These are phyloP conservation scores for Ophion obscuratus DNA, from an alignment of 2,888 invertebrate genomes.

Conservation along the genomic window DNA sequence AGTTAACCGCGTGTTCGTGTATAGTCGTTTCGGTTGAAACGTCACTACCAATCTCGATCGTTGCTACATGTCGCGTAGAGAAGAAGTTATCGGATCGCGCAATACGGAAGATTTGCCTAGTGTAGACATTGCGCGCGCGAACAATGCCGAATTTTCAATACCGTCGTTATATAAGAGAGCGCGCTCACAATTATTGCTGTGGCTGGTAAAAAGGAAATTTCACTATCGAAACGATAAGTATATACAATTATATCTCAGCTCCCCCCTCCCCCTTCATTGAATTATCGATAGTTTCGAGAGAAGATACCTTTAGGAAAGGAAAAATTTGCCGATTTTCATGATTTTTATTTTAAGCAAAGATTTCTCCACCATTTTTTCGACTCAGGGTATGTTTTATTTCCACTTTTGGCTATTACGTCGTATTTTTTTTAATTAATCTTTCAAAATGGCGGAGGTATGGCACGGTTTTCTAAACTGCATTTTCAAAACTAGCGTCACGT, in stretches of 20 bases:
- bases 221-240: neutral
- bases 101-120: neutral
- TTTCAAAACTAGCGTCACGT: too few relatives aligned
- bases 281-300: neutral
- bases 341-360: too few relatives aligned
- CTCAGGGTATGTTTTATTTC: too few relatives aligned
- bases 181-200: neutral
- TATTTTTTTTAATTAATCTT: too few relatives aligned
- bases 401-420: too few relatives aligned
- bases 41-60: neutral
- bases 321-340: too few relatives aligned
- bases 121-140: neutral
- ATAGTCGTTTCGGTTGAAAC: neutral
- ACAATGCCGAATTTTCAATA: neutral
- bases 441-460: too few relatives aligned
- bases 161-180: neutral
- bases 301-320: neutral
- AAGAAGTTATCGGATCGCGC: neutral
- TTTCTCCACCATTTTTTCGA: too few relatives aligned
- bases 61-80: neutral
- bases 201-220: slow-evolving; percentile 6
- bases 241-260: neutral
- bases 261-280: neutral
- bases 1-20: neutral
- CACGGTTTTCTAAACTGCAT: too few relatives aligned